Percentiles rank a stretch among this genome's conserved stretches.
These are phyloP conservation scores for Leucopsar rothschildi DNA, from an alignment of 2,113 vertebrate species.

Conservation along the genomic window DNA sequence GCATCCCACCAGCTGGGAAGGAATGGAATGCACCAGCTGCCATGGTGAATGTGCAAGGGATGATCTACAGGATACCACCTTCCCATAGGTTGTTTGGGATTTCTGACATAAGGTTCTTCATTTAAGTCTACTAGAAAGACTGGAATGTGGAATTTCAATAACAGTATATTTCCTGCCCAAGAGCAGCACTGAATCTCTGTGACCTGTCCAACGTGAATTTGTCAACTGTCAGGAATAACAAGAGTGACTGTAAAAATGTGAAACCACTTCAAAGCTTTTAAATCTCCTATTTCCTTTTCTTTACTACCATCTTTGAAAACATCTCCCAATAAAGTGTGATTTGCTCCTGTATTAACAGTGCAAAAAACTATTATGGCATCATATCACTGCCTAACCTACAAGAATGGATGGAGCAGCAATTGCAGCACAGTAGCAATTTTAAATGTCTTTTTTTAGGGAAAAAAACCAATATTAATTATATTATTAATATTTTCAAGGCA, in stretches of 20 bases:
- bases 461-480: no score
- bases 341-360: background rate
- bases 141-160: background rate
- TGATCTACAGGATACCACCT: background rate
- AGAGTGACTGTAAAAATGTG: background rate
- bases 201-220: background rate
- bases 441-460: background rate
- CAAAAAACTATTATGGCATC: background rate
- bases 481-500: background rate
- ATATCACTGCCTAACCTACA: background rate
- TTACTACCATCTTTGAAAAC: background rate
- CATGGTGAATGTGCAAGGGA: background rate
- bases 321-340: background rate
- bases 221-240: background rate
- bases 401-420: background rate
- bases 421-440: background rate
- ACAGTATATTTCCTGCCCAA: background rate
- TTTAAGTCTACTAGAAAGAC: background rate
- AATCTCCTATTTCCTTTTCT: background rate
- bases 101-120: background rate
- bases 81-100: accelerated
- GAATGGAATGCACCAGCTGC: background rate
- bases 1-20: background rate
- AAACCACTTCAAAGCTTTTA: background rate
- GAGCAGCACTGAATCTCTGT: background rate